Conservation (phyloP, 2,797 vertebrate genomes). For the Pteronotus mesoamericanus region DNA sequence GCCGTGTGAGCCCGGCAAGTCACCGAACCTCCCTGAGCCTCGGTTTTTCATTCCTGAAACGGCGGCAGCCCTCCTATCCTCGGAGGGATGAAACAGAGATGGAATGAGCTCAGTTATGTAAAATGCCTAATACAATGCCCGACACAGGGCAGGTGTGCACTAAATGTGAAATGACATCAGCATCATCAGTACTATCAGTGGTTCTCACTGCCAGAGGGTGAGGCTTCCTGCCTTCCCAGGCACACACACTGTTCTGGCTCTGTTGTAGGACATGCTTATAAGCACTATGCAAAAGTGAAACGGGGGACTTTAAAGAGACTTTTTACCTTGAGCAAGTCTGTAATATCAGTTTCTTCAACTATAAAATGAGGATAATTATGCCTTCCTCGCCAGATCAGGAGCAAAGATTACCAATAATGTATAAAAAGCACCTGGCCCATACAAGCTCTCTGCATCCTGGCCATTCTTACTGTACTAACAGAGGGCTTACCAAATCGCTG, state of each 20-base stretch:
- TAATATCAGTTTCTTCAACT: background rate
- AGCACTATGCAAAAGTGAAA: background rate
- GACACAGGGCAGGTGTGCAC: background rate
- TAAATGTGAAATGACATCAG: background rate
- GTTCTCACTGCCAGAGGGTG: background rate
- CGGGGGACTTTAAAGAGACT: background rate
- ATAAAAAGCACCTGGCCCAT: background rate
- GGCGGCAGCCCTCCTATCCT: background rate
- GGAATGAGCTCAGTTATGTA: background rate
- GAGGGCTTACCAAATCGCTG: background rate
- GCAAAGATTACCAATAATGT: background rate
- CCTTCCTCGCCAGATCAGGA: background rate
- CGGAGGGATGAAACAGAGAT: background rate
- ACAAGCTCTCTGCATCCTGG: background rate
- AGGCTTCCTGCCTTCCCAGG: background rate
- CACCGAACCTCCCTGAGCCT: background rate
- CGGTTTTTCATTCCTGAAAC: background rate
- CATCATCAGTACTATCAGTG: background rate
- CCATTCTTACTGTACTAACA: background rate
- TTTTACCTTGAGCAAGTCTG: constrained; percentile 3
- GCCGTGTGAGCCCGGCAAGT: background rate
- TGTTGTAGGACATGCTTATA: background rate
- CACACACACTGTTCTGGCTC: background rate
- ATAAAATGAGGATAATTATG: background rate
- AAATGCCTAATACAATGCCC: background rate